Percentiles rank a stretch among this genome's conserved stretches.
These are phyloP conservation scores for Solea senegalensis DNA, from an alignment of 2,113 vertebrate species.

Conservation along the genomic window DNA sequence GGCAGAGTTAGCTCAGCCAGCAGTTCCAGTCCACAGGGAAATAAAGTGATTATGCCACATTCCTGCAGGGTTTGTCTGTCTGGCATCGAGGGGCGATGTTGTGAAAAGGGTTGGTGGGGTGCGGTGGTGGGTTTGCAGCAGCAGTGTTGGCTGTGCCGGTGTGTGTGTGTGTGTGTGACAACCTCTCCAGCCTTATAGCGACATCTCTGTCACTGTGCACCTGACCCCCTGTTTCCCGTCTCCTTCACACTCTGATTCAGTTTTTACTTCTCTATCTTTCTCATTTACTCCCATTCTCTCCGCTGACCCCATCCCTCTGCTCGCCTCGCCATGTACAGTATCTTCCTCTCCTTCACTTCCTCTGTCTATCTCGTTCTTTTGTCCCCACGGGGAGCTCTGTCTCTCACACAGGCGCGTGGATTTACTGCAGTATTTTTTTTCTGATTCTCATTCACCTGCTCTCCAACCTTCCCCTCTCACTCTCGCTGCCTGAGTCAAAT, in stretches of 20 bases:
- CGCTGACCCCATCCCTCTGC: constrained; percentile 42
- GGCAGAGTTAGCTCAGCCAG: constrained; percentile 53
- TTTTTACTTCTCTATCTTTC: constrained; percentile 42
- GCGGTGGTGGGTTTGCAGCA: not conserved
- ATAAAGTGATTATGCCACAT: constrained; percentile 76
- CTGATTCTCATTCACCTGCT: constrained; percentile 34
- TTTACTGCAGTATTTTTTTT: constrained; percentile 36
- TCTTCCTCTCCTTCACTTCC: constrained; percentile 31
- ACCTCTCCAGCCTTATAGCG: constrained; percentile 46
- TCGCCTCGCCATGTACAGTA: constrained; percentile 38
- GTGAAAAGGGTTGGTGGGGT: constrained; percentile 20
- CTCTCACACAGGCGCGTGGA: constrained; percentile 33
- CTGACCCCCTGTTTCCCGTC: constrained; percentile 34
- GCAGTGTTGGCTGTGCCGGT: constrained; percentile 49
- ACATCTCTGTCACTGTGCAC: constrained; percentile 49
- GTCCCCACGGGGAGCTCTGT: constrained; percentile 25
- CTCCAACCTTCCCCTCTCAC: constrained; percentile 49
- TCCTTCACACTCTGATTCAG: constrained; percentile 29
- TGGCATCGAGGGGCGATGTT: constrained; percentile 47
- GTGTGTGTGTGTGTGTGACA: constrained; percentile 68
- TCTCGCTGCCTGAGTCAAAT: constrained; percentile 52
- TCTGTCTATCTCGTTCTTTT: constrained; percentile 23
- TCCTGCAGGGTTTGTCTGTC: constrained; percentile 68
- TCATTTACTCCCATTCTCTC: constrained; percentile 37
- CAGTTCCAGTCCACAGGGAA: constrained; percentile 65